phyloP scores from a whole-genome alignment of 2,113 vertebrate genomes.

The Tringa solitaria region DNA sequence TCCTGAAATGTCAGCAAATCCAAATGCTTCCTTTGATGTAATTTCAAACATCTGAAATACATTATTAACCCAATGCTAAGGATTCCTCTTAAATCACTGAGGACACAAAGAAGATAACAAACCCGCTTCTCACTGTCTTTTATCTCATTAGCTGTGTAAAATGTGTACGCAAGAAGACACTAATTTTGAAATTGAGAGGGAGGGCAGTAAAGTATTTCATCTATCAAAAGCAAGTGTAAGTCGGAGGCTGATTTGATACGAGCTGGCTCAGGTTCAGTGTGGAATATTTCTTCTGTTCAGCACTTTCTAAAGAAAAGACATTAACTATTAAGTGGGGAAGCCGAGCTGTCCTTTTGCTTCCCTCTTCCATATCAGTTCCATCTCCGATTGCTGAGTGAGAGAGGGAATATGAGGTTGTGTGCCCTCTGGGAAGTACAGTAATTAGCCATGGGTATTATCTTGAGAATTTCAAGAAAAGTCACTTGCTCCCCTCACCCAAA shows the following conservation, averaged over 20 bases:
- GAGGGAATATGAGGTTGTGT: neutral
- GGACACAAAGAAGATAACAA: neutral
- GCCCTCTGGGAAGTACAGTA: neutral
- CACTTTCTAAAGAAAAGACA: neutral
- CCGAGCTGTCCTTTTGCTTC: neutral
- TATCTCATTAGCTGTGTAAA: neutral
- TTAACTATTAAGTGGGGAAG: neutral
- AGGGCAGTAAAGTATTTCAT: neutral
- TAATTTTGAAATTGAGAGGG: neutral
- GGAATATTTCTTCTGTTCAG: neutral
- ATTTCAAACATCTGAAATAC: slow-evolving; percentile 11
- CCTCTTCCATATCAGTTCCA: neutral
- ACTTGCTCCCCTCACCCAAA: neutral
- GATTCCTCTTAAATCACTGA: neutral
- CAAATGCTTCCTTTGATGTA: neutral
- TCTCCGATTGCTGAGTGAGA: neutral
- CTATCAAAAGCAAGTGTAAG: neutral
- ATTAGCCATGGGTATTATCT: neutral
- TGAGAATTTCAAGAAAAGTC: neutral
- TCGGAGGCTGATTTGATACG: neutral
- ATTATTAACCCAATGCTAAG: neutral
- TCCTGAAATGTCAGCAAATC: neutral
- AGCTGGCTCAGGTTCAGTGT: neutral
- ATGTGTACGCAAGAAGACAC: rapidly evolving
- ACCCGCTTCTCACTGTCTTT: neutral